Evolutionary conservation across 30 jellyfish, hydroid and myxozoan genomes (phyloP), one percentile per base, ranked within the genome.

Genomic region (Hydra vulgaris): DNA sequence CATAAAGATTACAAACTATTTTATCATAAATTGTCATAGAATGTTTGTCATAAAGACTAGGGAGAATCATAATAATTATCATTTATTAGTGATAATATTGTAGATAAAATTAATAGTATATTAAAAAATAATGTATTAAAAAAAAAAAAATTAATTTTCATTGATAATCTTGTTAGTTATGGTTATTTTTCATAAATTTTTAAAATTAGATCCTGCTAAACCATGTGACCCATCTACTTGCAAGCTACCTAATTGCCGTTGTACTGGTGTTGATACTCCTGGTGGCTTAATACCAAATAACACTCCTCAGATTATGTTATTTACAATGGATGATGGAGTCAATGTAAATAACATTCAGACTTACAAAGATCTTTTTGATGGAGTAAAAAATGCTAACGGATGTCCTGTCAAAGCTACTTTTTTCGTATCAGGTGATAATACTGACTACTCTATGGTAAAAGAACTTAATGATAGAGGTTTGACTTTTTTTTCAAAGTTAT

Each of bases 321-420:
- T 90, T 3, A 67, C 87, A 0, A 81, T 90, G 71, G 97, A 90
- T 27, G 97, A 90, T 79, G 89, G 94, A 0, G 94, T 90, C 25
- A 81, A 68, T 54, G 54, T 23, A 26, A 73, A 18, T 53, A 78
- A 79, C 66, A 26, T 70, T 55, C 72, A 74, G 12, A 77, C 61
- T 27, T 90, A 79, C 71, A 79, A 77, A 66, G 66, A 26, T 21
- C 72, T 90, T 53, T 82, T 85, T 20, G 72, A 26, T 18, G 74
- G 66, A 54, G 86, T 87, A 12, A 82, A 66, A 40, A 91, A 91
- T 26, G 95, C 96, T 16, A 91, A 91, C 70, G 98, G 98, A 1
- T 91, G 98, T 83, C 89, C 88, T 18, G 72, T 87, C 77, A 86
- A 95, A 0, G 96, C 89, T 0, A 91, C 96, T 1, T 91, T 86